Percentiles rank a stretch among this genome's conserved stretches.
Evolutionary conservation across 2,797 vertebrate species (phyloP).

Genomic region (Podarcis siculus): DNA sequence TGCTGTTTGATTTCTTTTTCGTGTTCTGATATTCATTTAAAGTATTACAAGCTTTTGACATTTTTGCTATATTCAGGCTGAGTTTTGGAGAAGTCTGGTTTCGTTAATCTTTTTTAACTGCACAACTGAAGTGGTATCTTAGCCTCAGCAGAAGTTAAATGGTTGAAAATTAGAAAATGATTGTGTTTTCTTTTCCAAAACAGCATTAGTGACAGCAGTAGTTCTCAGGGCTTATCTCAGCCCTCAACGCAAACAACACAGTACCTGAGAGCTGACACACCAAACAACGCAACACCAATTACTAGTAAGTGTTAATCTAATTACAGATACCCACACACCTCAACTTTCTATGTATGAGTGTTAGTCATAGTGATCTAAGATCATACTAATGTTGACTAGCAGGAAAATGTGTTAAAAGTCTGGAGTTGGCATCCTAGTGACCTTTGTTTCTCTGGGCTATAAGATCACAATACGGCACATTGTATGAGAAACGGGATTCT

Average conservation of each 20-base stretch:
- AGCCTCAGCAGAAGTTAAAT: not conserved
- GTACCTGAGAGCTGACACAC: conserved; percentile 97
- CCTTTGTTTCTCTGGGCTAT: not conserved
- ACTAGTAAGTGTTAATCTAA: conserved; percentile 91
- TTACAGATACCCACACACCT: conserved; percentile 39
- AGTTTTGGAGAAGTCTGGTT: not conserved
- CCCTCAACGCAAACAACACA: conserved; percentile 98
- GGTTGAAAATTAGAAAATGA: not conserved
- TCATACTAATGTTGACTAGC: not conserved
- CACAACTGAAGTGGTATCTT: not conserved
- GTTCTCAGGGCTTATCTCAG: conserved; percentile 96
- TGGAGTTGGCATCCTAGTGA: not conserved
- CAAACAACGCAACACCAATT: conserved; percentile 95
- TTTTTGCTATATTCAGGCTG: not conserved
- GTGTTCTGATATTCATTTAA: not conserved
- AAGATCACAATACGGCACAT: too few relatives aligned
- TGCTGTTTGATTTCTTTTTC: not conserved
- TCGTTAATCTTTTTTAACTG: not conserved
- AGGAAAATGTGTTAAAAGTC: not conserved
- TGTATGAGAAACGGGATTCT: not conserved
- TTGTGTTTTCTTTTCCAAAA: conserved; percentile 36
- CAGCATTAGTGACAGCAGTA: conserved; percentile 95
- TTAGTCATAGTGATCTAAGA: not conserved
- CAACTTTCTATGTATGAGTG: not conserved
- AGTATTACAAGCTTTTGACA: not conserved